Evolutionary conservation across 2,113 vertebrate species (phyloP).

Genomic region (Peucedramus taeniatus): DNA sequence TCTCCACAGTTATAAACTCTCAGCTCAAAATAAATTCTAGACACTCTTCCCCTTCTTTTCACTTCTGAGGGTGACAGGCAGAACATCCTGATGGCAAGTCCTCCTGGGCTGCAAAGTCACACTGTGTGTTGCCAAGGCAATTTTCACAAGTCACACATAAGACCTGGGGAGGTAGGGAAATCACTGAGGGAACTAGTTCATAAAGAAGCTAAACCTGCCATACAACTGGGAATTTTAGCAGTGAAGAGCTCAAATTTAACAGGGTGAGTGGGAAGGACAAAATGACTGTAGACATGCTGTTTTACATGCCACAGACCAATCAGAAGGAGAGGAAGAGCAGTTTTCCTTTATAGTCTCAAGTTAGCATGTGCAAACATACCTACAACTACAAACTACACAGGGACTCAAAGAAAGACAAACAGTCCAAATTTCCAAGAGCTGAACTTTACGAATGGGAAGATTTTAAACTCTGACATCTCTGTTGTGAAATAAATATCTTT

Average conservation of each 20-base stretch:
- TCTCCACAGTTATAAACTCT: not conserved
- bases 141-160: not conserved
- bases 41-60: not conserved
- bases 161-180: not conserved
- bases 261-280: not conserved
- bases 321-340: not conserved
- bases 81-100: not conserved
- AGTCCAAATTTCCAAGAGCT: not conserved
- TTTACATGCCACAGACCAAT: not conserved
- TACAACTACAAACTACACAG: not conserved
- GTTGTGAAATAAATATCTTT: not conserved
- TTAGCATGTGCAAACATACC: not conserved
- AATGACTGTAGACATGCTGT: not conserved
- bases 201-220: not conserved
- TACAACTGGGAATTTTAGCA: not conserved
- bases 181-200: not conserved
- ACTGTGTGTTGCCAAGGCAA: not conserved
- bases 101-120: not conserved
- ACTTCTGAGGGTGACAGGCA: not conserved
- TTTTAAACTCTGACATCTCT: not conserved
- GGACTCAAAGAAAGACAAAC: not conserved
- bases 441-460: not conserved
- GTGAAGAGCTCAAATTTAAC: not conserved
- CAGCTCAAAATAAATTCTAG: not conserved
- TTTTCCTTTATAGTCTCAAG: not conserved